Evolutionary conservation across 2,888 invertebrate genomes (phyloP).

Genomic region (Argynnis bischoffii): DNA sequence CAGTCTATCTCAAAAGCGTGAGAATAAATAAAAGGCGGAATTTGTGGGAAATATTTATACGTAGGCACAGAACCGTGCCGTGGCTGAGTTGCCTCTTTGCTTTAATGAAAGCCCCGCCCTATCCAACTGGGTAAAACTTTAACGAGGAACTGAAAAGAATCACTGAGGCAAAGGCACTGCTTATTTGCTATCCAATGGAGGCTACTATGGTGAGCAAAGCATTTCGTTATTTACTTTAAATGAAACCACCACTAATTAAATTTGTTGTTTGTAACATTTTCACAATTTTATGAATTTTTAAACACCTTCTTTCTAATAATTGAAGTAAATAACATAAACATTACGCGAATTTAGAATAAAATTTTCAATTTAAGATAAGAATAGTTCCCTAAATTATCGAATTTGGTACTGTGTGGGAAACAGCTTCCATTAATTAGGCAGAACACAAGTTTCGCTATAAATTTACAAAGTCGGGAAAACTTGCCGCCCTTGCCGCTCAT

Average conservation of each 20-base stretch:
- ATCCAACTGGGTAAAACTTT: conserved; percentile 65
- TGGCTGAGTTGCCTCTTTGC: conserved; percentile 69
- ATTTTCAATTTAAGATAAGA: conserved; percentile 20
- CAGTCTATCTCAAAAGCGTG: conserved; percentile 75
- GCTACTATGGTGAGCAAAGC: conserved; percentile 32
- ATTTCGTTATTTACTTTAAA: conserved; percentile 30
- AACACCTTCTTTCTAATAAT: neutral
- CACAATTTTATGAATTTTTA: neutral
- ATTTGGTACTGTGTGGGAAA: conserved; percentile 63
- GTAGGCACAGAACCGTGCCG: conserved; percentile 58
- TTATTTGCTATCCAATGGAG: conserved; percentile 49
- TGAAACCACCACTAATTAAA: conserved; percentile 28
- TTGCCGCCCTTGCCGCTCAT: conserved; percentile 71
- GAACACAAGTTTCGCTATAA: conserved; percentile 80
- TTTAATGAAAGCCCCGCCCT: conserved; percentile 72
- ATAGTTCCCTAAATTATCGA: conserved; percentile 56
- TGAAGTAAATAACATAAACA: neutral
- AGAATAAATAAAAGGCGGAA: conserved; percentile 77
- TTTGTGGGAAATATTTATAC: conserved; percentile 76
- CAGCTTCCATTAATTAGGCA: conserved; percentile 78
- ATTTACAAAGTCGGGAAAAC: conserved; percentile 71
- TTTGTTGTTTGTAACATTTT: neutral
- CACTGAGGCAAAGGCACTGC: conserved; percentile 52
- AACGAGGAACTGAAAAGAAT: conserved; percentile 62
- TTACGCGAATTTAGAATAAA: neutral